Conservation (phyloP, 1,140 invertebrate species). For the Lepidurus packardi region DNA sequence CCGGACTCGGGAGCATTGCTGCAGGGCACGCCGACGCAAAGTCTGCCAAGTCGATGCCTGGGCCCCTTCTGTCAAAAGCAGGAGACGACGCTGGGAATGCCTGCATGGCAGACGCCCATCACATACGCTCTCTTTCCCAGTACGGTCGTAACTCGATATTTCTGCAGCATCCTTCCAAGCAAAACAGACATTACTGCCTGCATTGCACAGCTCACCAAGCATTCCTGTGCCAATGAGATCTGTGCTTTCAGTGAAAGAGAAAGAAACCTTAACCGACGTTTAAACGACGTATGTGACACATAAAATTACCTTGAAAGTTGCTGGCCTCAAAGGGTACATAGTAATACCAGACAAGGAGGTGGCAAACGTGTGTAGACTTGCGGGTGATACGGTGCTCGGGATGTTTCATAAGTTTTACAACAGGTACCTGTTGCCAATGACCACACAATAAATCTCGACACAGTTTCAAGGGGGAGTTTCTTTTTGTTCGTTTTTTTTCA, state of each 20-base stretch:
- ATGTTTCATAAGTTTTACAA: neutral
- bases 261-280: neutral
- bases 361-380: neutral
- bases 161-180: neutral
- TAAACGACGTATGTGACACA: neutral
- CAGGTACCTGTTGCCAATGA: slow-evolving; percentile 3
- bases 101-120: slow-evolving; percentile 11
- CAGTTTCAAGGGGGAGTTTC: too few species aligned
- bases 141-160: neutral
- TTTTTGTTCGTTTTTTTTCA: neutral
- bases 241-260: neutral
- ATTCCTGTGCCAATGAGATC: neutral
- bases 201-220: neutral
- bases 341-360: neutral
- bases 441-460: neutral
- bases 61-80: slow-evolving; percentile 13
- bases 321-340: neutral
- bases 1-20: neutral
- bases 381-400: neutral
- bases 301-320: neutral
- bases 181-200: neutral
- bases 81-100: slow-evolving; percentile 3
- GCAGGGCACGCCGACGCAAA: slow-evolving; percentile 7
- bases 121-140: neutral
- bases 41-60: slow-evolving; percentile 4